phyloP scores from a whole-genome alignment of 2,797 vertebrate species.

The Fistularia tabacaria region DNA sequence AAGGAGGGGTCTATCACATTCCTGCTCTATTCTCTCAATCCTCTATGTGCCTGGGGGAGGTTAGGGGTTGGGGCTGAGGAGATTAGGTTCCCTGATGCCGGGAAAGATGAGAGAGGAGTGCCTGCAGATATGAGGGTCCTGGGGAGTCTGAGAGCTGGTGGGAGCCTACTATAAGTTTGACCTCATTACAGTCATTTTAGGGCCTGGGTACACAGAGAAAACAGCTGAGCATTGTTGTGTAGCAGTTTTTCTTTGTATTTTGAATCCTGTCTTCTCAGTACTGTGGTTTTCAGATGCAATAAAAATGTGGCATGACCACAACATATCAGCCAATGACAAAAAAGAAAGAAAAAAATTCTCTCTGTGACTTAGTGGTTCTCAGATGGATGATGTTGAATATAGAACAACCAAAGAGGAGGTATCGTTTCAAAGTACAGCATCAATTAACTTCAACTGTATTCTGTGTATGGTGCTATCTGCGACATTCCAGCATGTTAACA shows the following conservation, averaged over 20 bases:
- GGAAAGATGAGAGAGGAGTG: slow-evolving; percentile 57
- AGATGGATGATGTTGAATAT: too few species aligned
- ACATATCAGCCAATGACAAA: too few species aligned
- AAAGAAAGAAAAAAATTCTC: too few species aligned
- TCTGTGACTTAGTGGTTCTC: too few species aligned
- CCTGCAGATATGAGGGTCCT: slow-evolving; percentile 43
- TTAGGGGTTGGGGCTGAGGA: slow-evolving; percentile 48
- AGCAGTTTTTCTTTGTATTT: background rate
- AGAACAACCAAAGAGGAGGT: too few species aligned
- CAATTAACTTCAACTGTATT: too few species aligned
- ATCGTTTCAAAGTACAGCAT: too few species aligned
- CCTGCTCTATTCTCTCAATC: slow-evolving; percentile 58
- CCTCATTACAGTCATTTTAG: slow-evolving; percentile 31
- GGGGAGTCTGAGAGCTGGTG: slow-evolving; percentile 26
- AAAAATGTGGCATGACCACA: too few species aligned
- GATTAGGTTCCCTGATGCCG: slow-evolving; percentile 69
- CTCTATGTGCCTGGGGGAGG: slow-evolving; percentile 60
- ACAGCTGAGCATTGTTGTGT: background rate
- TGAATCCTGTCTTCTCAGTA: too few species aligned
- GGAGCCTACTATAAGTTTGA: slow-evolving; percentile 31
- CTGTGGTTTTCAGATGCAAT: too few species aligned
- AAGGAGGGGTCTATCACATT: slow-evolving; percentile 51
- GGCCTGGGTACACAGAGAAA: slow-evolving; percentile 3
- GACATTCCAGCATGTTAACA: too few species aligned
- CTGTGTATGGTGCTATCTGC: too few species aligned